Evolutionary conservation across 2,113 vertebrate species (phyloP), one percentile per base, ranked within the genome.

Genomic region (Talpa occidentalis): DNA sequence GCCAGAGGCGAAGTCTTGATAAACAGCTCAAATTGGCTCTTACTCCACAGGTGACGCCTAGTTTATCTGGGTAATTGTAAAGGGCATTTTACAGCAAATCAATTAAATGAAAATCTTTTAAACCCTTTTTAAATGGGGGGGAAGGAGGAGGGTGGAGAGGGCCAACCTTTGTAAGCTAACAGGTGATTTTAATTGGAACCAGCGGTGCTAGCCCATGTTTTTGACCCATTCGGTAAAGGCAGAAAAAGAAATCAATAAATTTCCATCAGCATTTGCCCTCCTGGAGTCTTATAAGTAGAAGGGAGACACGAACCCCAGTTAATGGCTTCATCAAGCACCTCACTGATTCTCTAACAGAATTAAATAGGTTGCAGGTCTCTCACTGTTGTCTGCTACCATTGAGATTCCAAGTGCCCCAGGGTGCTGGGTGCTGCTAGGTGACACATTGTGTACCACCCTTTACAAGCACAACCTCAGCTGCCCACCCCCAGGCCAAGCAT

Each of bases 71-170:
- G 99, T 98, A 99, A 99, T 99, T 99, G 99, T 98, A 98, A 99
- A 98, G 98, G 98, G 99, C 98, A 98, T 98, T 98, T 99, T 99
- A 98, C 98, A 98, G 97, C 82, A 98, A 98, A 98, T 99, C 99
- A 99, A 99, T 99, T 99, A 99, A 99, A 99, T 99, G 99, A 99
- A 99, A 99, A 99, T 99, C 99, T 99, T 99, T 99, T 99, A 99
- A 99, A 99, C 97, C 99, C 99, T 98, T 98, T 99, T 99, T 99
- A 99, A 99, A 99, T 98, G 98, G 97, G 98, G 98, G n/a, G 69
- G 15, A 52, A 21, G n/a, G 7, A 47, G 85, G 90, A 97, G 98
- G 88, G 88, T 54, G 52, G 85, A 87, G 77, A 96, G 95, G 85
- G 85, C 82, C 94, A 96, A 99, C 99, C 99, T 99, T 99, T 99